Evolutionary conservation across 2,888 invertebrate species (phyloP).

Genomic region (Agrochola lota): DNA sequence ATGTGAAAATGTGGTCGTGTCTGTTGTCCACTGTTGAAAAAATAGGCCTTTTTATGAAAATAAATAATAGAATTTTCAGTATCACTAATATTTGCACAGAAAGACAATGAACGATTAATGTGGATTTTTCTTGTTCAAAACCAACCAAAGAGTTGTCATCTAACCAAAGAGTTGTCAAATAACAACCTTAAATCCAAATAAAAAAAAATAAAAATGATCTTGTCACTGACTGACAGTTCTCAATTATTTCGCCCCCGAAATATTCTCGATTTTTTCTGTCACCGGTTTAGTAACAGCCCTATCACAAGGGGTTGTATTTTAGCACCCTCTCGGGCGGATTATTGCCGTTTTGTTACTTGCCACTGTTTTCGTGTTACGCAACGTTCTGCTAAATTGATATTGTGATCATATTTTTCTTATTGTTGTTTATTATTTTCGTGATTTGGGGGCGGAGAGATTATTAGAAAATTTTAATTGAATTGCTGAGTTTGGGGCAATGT

Average conservation of each 20-base stretch:
- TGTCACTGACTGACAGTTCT: neutral
- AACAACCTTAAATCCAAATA: neutral
- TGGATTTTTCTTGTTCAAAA: too few relatives aligned
- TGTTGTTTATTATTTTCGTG: conserved; percentile 16
- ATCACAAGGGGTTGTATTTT: conserved; percentile 18
- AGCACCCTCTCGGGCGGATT: conserved; percentile 47
- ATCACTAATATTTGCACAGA: neutral
- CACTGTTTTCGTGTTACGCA: conserved; percentile 32
- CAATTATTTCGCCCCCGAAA: neutral
- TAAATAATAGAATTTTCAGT: neutral
- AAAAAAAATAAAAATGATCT: neutral
- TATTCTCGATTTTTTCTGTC: neutral
- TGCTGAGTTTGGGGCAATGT: neutral
- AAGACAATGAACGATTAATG: too few relatives aligned
- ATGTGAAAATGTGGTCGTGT: neutral
- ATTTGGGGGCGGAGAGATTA: neutral
- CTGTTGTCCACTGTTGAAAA: neutral
- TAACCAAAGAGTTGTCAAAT: too few relatives aligned
- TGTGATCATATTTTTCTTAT: conserved; percentile 36
- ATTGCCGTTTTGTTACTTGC: conserved; percentile 49
- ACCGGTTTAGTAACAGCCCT: conserved; percentile 25
- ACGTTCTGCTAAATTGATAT: conserved; percentile 48
- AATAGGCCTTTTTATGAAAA: neutral
- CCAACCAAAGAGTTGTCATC: too few relatives aligned
- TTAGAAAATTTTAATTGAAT: conserved; percentile 8